A percentile compares a stretch with the other conserved stretches of the same genome.
These are phyloP conservation scores for Drosophila yooni DNA, from an alignment of 2,888 invertebrate species.

Conservation along the genomic window DNA sequence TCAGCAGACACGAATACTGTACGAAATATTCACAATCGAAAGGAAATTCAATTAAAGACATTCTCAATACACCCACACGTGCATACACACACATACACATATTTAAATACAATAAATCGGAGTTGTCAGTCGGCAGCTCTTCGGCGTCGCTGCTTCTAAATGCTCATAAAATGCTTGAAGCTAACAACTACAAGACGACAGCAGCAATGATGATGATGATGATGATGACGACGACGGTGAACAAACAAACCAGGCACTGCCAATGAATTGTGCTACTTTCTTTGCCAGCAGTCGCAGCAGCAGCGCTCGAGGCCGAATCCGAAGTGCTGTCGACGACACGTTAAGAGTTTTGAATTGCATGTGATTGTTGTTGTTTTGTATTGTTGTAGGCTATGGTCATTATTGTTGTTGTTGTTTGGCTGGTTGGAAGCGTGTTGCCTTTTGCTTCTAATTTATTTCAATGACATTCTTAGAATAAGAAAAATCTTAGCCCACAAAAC, in stretches of 20 bases:
- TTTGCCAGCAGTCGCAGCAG: constrained; percentile 50
- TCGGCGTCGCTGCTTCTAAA: constrained; percentile 43
- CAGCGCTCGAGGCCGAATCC: constrained; percentile 7
- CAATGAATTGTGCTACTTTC: constrained; percentile 79
- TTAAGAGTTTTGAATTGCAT: constrained; percentile 46
- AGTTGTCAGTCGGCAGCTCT: constrained; percentile 18
- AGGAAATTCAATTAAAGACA: constrained; percentile 65
- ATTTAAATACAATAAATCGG: constrained; percentile 49
- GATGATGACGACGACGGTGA: constrained; percentile 29
- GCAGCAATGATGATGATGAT: constrained; percentile 2
- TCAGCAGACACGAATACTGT: background rate
- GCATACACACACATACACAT: background rate
- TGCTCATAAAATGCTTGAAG: constrained; percentile 45
- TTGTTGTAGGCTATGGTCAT: constrained; percentile 35
- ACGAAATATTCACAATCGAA: constrained; percentile 41
- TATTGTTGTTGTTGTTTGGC: constrained; percentile 29
- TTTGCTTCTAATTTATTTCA: constrained; percentile 71
- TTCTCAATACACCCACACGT: constrained; percentile 44
- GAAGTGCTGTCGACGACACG: constrained; percentile 43
- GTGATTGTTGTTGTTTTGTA: constrained; percentile 38
- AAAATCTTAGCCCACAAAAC: constrained; percentile 46
- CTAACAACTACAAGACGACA: constrained; percentile 29
- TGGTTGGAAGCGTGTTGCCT: constrained; percentile 22
- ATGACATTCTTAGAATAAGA: constrained; percentile 67
- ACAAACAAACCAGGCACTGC: constrained; percentile 50